A percentile compares a stretch with the other conserved stretches of the same genome.
These are phyloP conservation scores for Neoascia interrupta DNA, from an alignment of 2,888 invertebrate species.

Conservation along the genomic window DNA sequence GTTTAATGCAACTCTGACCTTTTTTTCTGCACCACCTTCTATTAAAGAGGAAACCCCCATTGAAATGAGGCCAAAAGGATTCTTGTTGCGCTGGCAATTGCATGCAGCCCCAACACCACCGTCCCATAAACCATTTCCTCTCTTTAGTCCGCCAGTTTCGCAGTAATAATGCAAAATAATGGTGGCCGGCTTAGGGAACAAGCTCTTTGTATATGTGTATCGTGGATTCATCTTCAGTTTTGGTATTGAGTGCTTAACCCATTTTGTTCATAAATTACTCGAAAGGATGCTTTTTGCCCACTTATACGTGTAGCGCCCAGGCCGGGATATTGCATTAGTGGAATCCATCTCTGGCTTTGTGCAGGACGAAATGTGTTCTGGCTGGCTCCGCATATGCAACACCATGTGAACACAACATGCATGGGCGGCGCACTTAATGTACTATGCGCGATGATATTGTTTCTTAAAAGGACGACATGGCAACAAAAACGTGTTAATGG, in stretches of 20 bases:
- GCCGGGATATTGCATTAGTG: constrained; percentile 54
- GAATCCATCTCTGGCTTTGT: constrained; percentile 47
- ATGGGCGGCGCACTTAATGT: constrained; percentile 60
- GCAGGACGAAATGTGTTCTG: constrained; percentile 4
- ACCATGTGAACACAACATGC: constrained; percentile 31
- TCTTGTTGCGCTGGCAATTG: constrained; percentile 48
- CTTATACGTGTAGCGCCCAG: constrained; percentile 12
- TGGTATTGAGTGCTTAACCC: constrained; percentile 71
- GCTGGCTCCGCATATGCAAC: neutral
- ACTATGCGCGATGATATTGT: constrained; percentile 54
- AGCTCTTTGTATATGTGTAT: constrained; percentile 7
- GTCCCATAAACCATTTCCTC: neutral
- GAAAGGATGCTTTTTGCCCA: constrained; percentile 65
- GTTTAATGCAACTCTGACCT: constrained; percentile 59
- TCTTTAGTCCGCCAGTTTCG: neutral
- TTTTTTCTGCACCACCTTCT: constrained; percentile 20
- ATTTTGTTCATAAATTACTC: constrained; percentile 70
- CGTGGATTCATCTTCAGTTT: constrained; percentile 65
- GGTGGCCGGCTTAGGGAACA: constrained; percentile 5
- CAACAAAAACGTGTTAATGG: constrained; percentile 39
- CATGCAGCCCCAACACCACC: constrained; percentile 12
- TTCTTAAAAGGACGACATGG: constrained; percentile 49
- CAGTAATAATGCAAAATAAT: constrained; percentile 56
- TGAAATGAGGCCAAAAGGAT: constrained; percentile 53
- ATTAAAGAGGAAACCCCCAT: constrained; percentile 35